Conservation (phyloP, 2,113 vertebrate genomes). For the Camelus bactrianus region DNA sequence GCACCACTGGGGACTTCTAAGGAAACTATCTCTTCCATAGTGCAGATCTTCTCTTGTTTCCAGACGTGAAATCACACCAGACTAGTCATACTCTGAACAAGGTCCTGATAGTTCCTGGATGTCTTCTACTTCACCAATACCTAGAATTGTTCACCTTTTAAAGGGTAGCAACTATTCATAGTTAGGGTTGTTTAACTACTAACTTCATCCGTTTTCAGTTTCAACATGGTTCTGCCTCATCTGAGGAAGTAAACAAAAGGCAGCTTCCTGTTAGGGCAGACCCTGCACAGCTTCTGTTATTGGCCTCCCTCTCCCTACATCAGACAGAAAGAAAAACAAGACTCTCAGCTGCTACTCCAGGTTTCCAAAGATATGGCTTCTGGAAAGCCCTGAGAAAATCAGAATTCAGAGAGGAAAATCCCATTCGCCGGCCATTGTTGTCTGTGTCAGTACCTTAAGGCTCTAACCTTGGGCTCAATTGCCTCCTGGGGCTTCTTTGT, state of each 20-base stretch:
- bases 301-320: neutral
- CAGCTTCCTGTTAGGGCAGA: neutral
- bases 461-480: slow-evolving; percentile 67
- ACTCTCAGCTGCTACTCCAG: neutral
- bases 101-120: neutral
- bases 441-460: slow-evolving; percentile 75
- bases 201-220: neutral
- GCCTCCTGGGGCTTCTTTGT: slow-evolving; percentile 85
- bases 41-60: neutral
- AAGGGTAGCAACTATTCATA: neutral
- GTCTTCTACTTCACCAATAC: neutral
- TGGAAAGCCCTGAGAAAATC: slow-evolving; percentile 51
- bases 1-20: neutral
- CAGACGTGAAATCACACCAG: neutral
- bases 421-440: slow-evolving; percentile 75
- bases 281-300: neutral
- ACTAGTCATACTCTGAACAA: neutral
- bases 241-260: neutral
- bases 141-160: neutral
- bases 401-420: slow-evolving; percentile 69
- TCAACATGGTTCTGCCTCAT: neutral
- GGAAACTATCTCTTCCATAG: neutral
- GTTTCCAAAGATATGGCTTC: slow-evolving; percentile 31
- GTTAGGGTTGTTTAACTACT: neutral
- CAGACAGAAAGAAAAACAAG: neutral